Conservation (phyloP, 2,797 vertebrate genomes). For the Acestrorhynchus altus region DNA sequence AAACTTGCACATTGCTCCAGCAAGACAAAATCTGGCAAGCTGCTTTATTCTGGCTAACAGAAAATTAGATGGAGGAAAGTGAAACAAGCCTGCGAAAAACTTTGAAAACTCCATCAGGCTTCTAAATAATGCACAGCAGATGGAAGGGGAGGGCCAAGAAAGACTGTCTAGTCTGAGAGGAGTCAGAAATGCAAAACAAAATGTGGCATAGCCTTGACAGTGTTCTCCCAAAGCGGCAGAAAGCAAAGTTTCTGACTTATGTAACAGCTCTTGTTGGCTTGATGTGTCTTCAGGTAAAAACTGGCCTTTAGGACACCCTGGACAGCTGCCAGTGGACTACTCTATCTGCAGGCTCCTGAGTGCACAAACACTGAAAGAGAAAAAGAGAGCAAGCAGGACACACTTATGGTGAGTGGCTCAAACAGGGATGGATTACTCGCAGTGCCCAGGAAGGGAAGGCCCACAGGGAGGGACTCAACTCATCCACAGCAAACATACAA, state of each 20-base stretch:
- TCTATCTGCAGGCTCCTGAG: not conserved
- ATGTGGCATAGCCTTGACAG: constrained; percentile 64
- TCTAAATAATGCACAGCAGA: constrained; percentile 71
- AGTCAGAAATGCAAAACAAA: constrained; percentile 78
- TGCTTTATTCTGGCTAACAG: constrained; percentile 56
- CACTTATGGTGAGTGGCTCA: not conserved
- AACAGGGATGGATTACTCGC: not conserved
- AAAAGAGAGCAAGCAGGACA: not conserved
- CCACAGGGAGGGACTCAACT: no score
- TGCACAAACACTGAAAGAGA: not conserved
- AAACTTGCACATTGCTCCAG: constrained; percentile 37
- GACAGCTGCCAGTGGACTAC: not conserved
- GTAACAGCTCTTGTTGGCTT: constrained; percentile 58
- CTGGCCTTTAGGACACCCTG: not conserved
- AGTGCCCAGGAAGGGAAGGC: no score
- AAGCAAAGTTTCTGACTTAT: constrained; percentile 57
- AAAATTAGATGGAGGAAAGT: constrained; percentile 47
- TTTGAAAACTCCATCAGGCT: constrained; percentile 72
- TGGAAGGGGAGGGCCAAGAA: constrained; percentile 55
- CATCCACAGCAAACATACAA: no score
- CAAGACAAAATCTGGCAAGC: constrained; percentile 68
- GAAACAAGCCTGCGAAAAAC: constrained; percentile 65
- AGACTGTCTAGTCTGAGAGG: constrained; percentile 70
- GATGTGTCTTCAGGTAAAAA: constrained; percentile 39
- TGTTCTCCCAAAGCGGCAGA: constrained; percentile 64